These are phyloP conservation scores for Leptinotarsa peninsularis DNA, from an alignment of 2,888 invertebrate genomes.

Conservation along the genomic window DNA sequence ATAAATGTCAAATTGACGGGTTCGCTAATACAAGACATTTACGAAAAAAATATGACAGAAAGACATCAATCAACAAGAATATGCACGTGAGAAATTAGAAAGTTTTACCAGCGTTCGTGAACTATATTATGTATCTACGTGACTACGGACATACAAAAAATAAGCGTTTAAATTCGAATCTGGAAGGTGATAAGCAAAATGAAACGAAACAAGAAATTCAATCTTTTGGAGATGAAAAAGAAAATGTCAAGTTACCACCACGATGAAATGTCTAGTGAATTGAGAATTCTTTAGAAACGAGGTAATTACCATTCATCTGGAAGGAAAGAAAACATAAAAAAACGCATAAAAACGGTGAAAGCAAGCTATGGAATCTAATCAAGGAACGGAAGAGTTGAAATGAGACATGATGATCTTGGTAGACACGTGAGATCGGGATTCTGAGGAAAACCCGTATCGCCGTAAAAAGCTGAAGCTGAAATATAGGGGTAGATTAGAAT, in stretches of 20 bases:
- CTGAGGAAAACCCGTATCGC: background rate
- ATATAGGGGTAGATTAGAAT: background rate
- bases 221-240: too few relatives aligned
- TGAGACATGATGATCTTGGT: background rate
- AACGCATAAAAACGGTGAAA: background rate
- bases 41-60: background rate
- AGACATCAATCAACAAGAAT: background rate
- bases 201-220: too few relatives aligned
- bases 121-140: too few relatives aligned
- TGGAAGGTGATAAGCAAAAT: too few relatives aligned
- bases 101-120: too few relatives aligned
- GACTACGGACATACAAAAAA: too few relatives aligned
- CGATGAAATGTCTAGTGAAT: background rate
- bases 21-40: background rate
- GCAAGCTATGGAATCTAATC: background rate
- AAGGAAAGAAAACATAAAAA: background rate
- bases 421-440: background rate
- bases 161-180: too few relatives aligned
- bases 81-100: background rate
- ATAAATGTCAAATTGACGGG: background rate
- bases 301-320: background rate
- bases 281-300: background rate
- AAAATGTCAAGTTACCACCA: too few relatives aligned
- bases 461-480: background rate
- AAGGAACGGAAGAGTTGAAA: background rate